Percentiles rank a stretch among this genome's conserved stretches.
Conservation (phyloP, 2,888 invertebrate species). For the Hirtodrosophila confusa region DNA sequence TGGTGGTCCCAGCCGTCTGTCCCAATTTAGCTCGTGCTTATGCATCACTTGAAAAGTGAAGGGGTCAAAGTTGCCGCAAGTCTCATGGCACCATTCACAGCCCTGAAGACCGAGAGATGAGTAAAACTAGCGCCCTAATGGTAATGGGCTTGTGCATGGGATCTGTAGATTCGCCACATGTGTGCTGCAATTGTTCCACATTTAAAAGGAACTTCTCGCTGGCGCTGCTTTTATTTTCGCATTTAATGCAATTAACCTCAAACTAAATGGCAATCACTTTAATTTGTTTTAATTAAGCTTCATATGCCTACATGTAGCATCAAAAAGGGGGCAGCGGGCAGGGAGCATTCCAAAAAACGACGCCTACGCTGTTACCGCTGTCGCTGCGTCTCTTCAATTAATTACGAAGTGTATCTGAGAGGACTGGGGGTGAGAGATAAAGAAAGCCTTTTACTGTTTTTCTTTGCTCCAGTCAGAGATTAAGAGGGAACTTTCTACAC, state of each 20-base stretch:
- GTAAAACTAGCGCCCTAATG: constrained; percentile 1
- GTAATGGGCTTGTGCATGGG: constrained; percentile 16
- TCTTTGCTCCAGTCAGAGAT: no score
- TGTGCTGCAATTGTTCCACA: constrained; percentile 36
- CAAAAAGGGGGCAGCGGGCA: constrained; percentile 6
- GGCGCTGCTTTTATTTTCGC: constrained; percentile 69
- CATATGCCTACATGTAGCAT: constrained; percentile 65
- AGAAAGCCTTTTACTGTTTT: constrained; percentile 1
- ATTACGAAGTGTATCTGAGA: constrained; percentile 47
- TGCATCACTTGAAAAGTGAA: constrained; percentile 64
- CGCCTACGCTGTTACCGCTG: constrained; percentile 51
- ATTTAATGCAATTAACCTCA: constrained; percentile 84
- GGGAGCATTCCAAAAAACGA: constrained; percentile 43
- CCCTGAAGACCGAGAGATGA: not conserved
- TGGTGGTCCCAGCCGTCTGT: no score
- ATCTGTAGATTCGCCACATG: constrained; percentile 16
- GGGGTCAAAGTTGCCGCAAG: constrained; percentile 74
- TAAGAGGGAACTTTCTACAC: constrained; percentile 20
- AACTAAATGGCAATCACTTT: constrained; percentile 83
- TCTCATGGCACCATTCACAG: constrained; percentile 75
- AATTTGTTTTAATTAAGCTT: constrained; percentile 83
- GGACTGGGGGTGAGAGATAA: constrained; percentile 13
- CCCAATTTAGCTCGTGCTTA: constrained; percentile 23
- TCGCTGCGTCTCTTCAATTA: constrained; percentile 58
- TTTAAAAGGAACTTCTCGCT: constrained; percentile 40